phyloP scores from a whole-genome alignment of 2,797 vertebrate species.

The Atherinosoma microstoma region DNA sequence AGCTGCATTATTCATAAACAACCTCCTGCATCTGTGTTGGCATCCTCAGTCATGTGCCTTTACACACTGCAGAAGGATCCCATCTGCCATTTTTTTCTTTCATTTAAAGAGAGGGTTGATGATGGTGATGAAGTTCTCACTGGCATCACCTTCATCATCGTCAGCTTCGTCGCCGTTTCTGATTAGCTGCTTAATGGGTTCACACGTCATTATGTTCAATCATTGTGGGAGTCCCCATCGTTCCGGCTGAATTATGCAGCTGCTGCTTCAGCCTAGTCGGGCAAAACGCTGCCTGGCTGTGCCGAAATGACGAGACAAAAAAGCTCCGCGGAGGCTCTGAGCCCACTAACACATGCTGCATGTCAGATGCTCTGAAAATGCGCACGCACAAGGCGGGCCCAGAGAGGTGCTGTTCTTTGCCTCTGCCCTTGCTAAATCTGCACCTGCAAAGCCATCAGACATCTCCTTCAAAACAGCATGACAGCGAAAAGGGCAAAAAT shows the following conservation, averaged over 20 bases:
- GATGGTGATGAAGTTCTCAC: slow-evolving; percentile 40
- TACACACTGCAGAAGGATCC: slow-evolving; percentile 24
- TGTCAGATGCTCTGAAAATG: neutral
- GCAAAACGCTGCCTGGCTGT: neutral
- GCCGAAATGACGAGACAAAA: slow-evolving; percentile 22
- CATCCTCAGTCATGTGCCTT: neutral
- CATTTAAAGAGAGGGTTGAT: slow-evolving; percentile 16
- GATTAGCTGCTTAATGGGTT: slow-evolving; percentile 74
- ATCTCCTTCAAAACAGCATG: slow-evolving; percentile 3
- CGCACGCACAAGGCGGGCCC: neutral
- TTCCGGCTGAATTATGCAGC: slow-evolving; percentile 49
- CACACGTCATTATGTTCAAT: slow-evolving; percentile 78
- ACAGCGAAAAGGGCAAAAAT: neutral
- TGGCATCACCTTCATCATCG: slow-evolving; percentile 62
- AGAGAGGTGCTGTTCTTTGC: neutral
- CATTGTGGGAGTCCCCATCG: slow-evolving; percentile 49
- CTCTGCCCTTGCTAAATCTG: neutral
- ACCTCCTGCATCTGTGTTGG: slow-evolving; percentile 1
- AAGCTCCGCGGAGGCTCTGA: neutral
- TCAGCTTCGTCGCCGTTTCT: slow-evolving; percentile 62
- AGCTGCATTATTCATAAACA: slow-evolving; percentile 40
- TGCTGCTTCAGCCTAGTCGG: slow-evolving; percentile 10
- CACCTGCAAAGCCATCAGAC: neutral
- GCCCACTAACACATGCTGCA: slow-evolving; percentile 7
- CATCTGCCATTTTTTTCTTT: neutral